These are phyloP conservation scores for Orchesella cincta DNA, from an alignment of 1,140 invertebrate species.

Conservation along the genomic window DNA sequence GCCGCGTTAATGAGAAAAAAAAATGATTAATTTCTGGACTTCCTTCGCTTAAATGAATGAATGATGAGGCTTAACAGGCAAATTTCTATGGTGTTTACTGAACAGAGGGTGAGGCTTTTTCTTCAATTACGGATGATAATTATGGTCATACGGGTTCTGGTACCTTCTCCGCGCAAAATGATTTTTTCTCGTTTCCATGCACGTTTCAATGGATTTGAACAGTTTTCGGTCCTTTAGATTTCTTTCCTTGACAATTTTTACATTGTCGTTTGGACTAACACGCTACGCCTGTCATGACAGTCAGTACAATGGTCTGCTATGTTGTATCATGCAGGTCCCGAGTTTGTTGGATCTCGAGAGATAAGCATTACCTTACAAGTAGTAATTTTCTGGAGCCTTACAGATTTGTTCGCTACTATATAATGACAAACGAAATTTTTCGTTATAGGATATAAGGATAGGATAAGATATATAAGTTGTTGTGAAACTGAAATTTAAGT, in stretches of 20 bases:
- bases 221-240: constrained; percentile 89
- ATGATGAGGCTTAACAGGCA: too few species aligned
- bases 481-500: not conserved
- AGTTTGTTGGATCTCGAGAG: constrained; percentile 89
- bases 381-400: constrained; percentile 74
- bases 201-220: constrained; percentile 97
- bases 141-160: too few species aligned
- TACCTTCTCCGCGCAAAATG: constrained; percentile 90
- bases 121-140: too few species aligned
- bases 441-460: too few species aligned
- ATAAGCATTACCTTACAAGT: constrained; percentile 87
- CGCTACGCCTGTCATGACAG: constrained; percentile 87
- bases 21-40: too few species aligned
- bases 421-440: too few species aligned
- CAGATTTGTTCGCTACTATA: constrained; percentile 84
- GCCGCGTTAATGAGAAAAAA: too few species aligned
- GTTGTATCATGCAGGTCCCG: constrained; percentile 94
- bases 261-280: constrained; percentile 85
- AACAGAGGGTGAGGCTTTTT: too few species aligned
- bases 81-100: too few species aligned
- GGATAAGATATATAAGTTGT: too few species aligned
- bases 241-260: constrained; percentile 87
- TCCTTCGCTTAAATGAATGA: too few species aligned
- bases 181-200: constrained; percentile 98
- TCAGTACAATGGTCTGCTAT: constrained; percentile 86